These are phyloP conservation scores for Enteromius viviparus DNA, from an alignment of 2,797 vertebrate species.

Conservation along the genomic window DNA sequence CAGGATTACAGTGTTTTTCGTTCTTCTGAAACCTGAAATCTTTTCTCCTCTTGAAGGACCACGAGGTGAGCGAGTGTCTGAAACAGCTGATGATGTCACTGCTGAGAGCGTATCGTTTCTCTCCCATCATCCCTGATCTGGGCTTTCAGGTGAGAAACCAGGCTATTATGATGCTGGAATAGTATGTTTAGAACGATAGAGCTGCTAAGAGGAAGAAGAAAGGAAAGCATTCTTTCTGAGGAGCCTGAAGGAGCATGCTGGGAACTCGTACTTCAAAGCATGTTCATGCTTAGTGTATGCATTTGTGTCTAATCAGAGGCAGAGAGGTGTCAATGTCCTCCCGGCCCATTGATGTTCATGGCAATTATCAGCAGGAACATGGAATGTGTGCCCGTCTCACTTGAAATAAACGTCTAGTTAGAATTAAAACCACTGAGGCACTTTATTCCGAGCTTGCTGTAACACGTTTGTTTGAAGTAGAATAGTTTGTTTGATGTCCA, in stretches of 20 bases:
- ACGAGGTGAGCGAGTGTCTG: constrained; percentile 94
- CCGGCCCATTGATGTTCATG: background rate
- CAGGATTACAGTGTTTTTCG: background rate
- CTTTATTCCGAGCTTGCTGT: background rate
- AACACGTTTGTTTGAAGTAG: background rate
- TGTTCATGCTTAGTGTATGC: background rate
- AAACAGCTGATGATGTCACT: constrained; percentile 98
- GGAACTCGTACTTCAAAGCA: constrained; percentile 7
- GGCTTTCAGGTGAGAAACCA: constrained; percentile 86
- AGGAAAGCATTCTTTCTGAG: background rate
- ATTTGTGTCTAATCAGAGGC: background rate
- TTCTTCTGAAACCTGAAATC: background rate
- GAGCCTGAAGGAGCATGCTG: background rate
- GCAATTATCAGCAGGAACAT: background rate
- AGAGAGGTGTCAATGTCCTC: background rate
- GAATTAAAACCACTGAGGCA: background rate
- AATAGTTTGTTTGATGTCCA: background rate
- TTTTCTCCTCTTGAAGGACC: constrained; percentile 82
- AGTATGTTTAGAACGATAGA: background rate
- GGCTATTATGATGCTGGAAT: background rate
- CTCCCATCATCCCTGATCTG: constrained; percentile 95
- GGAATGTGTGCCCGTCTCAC: background rate
- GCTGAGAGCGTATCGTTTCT: constrained; percentile 94
- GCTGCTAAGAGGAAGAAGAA: background rate
- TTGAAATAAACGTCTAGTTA: background rate